Conservation (phyloP, 2,797 vertebrate genomes). For the Bradypus variegatus region DNA sequence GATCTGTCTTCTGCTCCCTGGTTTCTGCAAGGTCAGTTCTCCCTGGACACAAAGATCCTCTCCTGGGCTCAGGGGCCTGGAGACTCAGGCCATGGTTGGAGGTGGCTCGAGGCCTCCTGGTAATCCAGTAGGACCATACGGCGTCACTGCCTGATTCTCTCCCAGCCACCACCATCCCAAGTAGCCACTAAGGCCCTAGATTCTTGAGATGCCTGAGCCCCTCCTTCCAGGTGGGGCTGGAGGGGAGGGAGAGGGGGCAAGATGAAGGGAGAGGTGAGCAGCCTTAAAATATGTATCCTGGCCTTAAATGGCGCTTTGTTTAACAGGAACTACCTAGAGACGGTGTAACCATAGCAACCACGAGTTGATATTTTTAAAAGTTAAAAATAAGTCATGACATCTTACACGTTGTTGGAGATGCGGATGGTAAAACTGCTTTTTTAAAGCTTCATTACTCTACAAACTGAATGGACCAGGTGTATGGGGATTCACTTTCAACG, state of each 20-base stretch:
- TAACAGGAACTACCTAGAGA: constrained; percentile 63
- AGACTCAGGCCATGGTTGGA: not conserved
- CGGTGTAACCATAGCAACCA: constrained; percentile 63
- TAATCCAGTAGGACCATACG: not conserved
- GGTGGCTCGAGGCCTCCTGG: not conserved
- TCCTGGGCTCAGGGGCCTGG: not conserved
- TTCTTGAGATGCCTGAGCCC: not conserved
- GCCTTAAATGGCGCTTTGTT: constrained; percentile 64
- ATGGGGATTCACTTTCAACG: constrained; percentile 13
- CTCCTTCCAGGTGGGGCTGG: not conserved
- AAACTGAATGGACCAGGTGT: not conserved
- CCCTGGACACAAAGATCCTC: not conserved
- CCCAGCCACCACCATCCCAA: not conserved
- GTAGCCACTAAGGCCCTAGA: not conserved
- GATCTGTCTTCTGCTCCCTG: not conserved
- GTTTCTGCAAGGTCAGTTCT: not conserved
- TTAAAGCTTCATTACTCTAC: constrained; percentile 39
- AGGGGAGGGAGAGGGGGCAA: not conserved
- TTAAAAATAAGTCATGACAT: constrained; percentile 72
- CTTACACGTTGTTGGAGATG: constrained; percentile 59
- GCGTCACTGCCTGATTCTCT: not conserved
- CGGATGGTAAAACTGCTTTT: constrained; percentile 53
- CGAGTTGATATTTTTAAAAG: constrained; percentile 68
- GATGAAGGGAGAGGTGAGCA: constrained; percentile 41
- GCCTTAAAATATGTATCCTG: constrained; percentile 19